phyloP scores from a whole-genome alignment of 2,888 invertebrate genomes.

The Ophioninae sp. region DNA sequence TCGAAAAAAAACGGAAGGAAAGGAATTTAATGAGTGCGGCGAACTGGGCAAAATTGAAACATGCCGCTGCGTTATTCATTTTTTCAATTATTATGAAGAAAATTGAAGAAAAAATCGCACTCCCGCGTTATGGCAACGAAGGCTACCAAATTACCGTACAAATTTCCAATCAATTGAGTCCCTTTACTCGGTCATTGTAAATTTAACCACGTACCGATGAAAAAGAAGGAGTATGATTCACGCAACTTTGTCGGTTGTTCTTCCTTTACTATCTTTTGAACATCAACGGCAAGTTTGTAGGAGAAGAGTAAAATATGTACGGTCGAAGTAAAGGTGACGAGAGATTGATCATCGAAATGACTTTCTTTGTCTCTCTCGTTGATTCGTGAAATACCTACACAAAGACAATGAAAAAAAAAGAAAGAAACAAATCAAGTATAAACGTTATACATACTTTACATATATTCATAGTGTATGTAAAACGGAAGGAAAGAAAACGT shows the following conservation, averaged over 20 bases:
- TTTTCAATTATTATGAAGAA: too few species aligned
- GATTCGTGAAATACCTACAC: conserved; percentile 66
- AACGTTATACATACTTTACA: conserved; percentile 72
- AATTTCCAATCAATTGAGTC: not conserved
- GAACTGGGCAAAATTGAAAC: not conserved
- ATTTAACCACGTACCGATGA: not conserved
- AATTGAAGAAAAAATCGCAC: not conserved
- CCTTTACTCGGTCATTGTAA: not conserved
- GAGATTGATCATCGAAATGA: conserved; percentile 32
- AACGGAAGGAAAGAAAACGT: conserved; percentile 66
- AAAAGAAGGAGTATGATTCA: not conserved
- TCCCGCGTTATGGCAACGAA: not conserved
- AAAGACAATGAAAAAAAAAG: conserved; percentile 47
- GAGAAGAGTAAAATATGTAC: conserved; percentile 58
- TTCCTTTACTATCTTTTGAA: not conserved
- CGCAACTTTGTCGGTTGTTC: not conserved
- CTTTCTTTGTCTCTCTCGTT: conserved; percentile 26
- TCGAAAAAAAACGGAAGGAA: not conserved
- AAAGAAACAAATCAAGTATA: conserved; percentile 74
- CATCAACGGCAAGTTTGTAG: not conserved
- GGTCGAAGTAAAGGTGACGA: conserved; percentile 26
- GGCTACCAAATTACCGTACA: not conserved
- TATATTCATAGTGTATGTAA: conserved; percentile 64
- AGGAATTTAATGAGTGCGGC: not conserved
- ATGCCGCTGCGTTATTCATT: too few species aligned